A percentile compares a stretch with the other conserved stretches of the same genome.
These are phyloP conservation scores for Probosciger aterrimus DNA, from an alignment of 2,113 vertebrate genomes.

Conservation along the genomic window DNA sequence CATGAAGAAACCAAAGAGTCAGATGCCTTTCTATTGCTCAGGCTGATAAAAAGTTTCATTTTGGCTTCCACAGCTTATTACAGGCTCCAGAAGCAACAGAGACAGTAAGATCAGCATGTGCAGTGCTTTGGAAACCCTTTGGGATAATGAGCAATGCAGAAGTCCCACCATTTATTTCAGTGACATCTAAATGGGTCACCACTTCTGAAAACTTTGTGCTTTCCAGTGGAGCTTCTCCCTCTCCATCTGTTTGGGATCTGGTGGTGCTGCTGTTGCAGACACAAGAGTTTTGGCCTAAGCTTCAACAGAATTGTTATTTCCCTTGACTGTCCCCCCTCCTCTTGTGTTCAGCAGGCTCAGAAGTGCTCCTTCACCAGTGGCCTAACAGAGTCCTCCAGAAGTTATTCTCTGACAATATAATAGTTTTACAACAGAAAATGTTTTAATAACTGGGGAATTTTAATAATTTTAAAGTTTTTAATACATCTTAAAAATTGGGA, in stretches of 20 bases:
- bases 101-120: background rate
- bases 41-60: background rate
- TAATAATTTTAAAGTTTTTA: background rate
- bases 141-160: background rate
- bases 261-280: background rate
- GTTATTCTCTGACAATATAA: background rate
- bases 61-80: background rate
- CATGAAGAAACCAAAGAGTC: background rate
- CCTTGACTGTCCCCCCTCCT: background rate
- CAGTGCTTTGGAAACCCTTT: background rate
- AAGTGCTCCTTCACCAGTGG: background rate
- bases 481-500: background rate
- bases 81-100: background rate
- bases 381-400: background rate
- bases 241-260: background rate
- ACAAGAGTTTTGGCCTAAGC: background rate
- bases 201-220: background rate
- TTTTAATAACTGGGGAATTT: background rate
- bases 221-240: background rate
- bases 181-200: background rate
- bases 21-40: background rate
- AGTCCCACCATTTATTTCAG: background rate
- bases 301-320: background rate
- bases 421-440: background rate
- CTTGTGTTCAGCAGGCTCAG: background rate